Evolutionary conservation across 2,797 vertebrate genomes (phyloP).

Genomic region (Siniperca scherzeri): DNA sequence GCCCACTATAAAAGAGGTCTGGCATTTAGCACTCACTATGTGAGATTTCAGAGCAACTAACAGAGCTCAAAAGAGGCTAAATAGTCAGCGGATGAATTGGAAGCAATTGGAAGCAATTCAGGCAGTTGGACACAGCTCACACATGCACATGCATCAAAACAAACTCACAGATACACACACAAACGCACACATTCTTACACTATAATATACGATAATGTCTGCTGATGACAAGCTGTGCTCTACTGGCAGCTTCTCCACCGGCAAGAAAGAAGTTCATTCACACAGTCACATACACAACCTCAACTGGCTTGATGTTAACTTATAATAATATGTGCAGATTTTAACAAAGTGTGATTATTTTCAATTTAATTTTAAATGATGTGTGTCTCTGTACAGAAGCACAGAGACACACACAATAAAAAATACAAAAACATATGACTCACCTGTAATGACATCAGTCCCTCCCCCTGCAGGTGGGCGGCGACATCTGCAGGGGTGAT

Average conservation of each 20-base stretch:
- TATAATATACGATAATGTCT: slow-evolving; percentile 33
- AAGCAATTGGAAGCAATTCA: slow-evolving; percentile 59
- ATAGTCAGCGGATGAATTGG: slow-evolving; percentile 55
- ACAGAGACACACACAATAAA: background rate
- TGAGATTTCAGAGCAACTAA: slow-evolving; percentile 43
- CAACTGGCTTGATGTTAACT: slow-evolving; percentile 11
- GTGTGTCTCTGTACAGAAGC: background rate
- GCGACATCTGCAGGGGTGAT: slow-evolving; percentile 91
- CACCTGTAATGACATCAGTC: slow-evolving; percentile 94
- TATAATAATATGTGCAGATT: background rate
- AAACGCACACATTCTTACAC: slow-evolving; percentile 35
- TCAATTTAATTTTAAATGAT: background rate
- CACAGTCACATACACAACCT: slow-evolving; percentile 29
- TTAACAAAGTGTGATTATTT: slow-evolving; percentile 4
- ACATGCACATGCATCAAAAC: slow-evolving; percentile 36
- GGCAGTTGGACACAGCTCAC: slow-evolving; percentile 49
- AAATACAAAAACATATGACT: slow-evolving; percentile 23
- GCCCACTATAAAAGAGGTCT: slow-evolving; percentile 43
- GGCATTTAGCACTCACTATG: slow-evolving; percentile 46
- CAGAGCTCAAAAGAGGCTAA: slow-evolving; percentile 39
- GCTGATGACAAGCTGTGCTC: slow-evolving; percentile 59
- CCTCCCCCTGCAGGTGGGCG: slow-evolving; percentile 93
- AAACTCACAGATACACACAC: slow-evolving; percentile 18
- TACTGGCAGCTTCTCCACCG: slow-evolving; percentile 55
- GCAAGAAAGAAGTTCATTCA: slow-evolving; percentile 41